Evolutionary conservation across 2,888 invertebrate genomes (phyloP).

Genomic region (Sisyra terminalis): DNA sequence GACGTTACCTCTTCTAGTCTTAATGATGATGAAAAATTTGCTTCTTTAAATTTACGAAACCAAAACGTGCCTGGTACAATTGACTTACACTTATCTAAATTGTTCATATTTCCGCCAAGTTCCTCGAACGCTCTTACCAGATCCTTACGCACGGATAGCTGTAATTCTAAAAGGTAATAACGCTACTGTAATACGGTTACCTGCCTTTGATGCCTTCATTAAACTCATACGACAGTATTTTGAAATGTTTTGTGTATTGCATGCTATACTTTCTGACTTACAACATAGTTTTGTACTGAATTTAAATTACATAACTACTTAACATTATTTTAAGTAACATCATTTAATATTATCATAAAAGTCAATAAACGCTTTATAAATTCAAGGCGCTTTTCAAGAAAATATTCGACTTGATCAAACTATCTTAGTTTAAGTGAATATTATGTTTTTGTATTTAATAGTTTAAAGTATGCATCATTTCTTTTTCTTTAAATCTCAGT

Average conservation of each 20-base stretch:
- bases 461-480: background rate
- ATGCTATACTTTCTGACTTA: conserved; percentile 1
- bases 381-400: background rate
- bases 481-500: background rate
- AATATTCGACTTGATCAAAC: too few relatives aligned
- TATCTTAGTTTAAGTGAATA: too few relatives aligned
- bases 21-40: conserved; percentile 6
- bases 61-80: background rate
- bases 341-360: background rate
- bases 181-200: conserved; percentile 1
- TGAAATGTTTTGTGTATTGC: conserved; percentile 1
- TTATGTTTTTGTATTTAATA: too few relatives aligned
- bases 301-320: background rate
- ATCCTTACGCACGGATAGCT: conserved; percentile 8
- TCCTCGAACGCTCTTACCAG: conserved; percentile 4
- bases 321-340: background rate
- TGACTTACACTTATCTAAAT: conserved; percentile 1
- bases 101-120: too few relatives aligned
- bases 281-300: background rate
- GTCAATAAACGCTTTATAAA: background rate
- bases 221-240: too few relatives aligned
- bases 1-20: conserved; percentile 2
- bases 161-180: conserved; percentile 5
- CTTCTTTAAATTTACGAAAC: background rate
- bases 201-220: background rate